Evolutionary conservation across 1,140 invertebrate genomes (phyloP).

Genomic region (Cepaea nemoralis): DNA sequence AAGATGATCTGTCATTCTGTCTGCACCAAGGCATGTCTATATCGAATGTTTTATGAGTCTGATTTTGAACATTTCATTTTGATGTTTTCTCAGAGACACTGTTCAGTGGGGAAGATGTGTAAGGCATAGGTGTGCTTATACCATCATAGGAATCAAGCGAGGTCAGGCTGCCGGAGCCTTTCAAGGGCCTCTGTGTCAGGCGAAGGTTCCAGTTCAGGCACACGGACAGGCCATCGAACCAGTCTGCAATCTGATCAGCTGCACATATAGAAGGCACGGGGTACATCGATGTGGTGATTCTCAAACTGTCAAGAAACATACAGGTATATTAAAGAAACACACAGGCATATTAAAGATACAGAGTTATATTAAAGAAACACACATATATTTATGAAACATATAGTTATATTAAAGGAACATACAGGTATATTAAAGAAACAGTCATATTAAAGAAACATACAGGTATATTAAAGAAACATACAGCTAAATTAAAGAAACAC

Average conservation of each 20-base stretch:
- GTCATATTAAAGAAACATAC: too few species aligned
- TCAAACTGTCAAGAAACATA: constrained; percentile 77
- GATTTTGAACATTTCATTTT: neutral
- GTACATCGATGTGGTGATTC: constrained; percentile 95
- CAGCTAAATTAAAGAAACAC: too few species aligned
- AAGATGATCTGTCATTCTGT: neutral
- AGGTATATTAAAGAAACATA: too few species aligned
- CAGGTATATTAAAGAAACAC: too few species aligned
- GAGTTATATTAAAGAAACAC: too few species aligned
- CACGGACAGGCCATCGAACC: constrained; percentile 90
- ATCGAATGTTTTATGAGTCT: neutral
- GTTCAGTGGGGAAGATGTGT: neutral
- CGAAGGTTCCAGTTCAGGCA: constrained; percentile 98
- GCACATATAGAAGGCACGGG: constrained; percentile 96
- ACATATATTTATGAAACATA: too few species aligned
- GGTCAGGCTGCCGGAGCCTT: constrained; percentile 72
- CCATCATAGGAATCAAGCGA: constrained; percentile 46
- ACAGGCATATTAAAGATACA: too few species aligned
- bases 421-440: too few species aligned
- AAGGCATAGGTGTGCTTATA: neutral
- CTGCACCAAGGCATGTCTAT: neutral
- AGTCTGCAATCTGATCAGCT: constrained; percentile 95
- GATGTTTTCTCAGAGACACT: neutral
- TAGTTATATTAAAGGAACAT: too few species aligned
- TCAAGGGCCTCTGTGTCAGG: constrained; percentile 91